Evolutionary conservation across 2,888 invertebrate species (phyloP).

Genomic region (Cistogaster globosa): DNA sequence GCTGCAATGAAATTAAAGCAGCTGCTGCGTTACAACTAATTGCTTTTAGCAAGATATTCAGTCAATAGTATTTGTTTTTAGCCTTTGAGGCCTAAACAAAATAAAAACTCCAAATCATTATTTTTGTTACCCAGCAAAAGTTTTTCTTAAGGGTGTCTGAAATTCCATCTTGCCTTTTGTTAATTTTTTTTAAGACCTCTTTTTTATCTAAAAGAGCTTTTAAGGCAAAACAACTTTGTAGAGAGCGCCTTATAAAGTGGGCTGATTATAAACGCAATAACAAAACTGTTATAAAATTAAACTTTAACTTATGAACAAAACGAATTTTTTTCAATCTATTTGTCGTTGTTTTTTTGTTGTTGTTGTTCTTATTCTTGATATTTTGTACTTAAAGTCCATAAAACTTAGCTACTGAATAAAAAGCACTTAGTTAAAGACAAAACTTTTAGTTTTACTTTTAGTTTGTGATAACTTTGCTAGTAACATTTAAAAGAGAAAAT

Average conservation of each 20-base stretch:
- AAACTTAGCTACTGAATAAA: constrained; percentile 34
- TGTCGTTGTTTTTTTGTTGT: constrained; percentile 27
- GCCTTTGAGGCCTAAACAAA: too few species aligned
- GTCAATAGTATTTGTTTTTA: too few species aligned
- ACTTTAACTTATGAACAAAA: constrained; percentile 43
- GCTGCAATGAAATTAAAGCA: not conserved
- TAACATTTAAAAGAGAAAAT: not conserved
- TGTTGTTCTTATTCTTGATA: constrained; percentile 21
- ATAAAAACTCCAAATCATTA: too few species aligned
- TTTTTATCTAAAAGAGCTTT: not conserved
- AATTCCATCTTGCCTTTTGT: not conserved
- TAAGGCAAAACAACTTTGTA: constrained; percentile 22
- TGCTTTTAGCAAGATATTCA: too few species aligned
- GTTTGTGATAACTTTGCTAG: constrained; percentile 4
- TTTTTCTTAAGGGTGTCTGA: not conserved
- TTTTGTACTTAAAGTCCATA: constrained; percentile 10
- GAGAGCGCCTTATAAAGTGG: constrained; percentile 34
- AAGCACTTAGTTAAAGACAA: constrained; percentile 43
- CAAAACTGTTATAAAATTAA: constrained; percentile 51
- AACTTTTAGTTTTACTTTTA: constrained; percentile 31
- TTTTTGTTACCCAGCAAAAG: too few species aligned
- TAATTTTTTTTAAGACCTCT: not conserved
- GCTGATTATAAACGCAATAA: constrained; percentile 51
- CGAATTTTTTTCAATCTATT: constrained; percentile 28
- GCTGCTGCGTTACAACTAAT: too few species aligned